Evolutionary conservation across 2,888 invertebrate genomes (phyloP).

Genomic region (Hybos culiciformis): DNA sequence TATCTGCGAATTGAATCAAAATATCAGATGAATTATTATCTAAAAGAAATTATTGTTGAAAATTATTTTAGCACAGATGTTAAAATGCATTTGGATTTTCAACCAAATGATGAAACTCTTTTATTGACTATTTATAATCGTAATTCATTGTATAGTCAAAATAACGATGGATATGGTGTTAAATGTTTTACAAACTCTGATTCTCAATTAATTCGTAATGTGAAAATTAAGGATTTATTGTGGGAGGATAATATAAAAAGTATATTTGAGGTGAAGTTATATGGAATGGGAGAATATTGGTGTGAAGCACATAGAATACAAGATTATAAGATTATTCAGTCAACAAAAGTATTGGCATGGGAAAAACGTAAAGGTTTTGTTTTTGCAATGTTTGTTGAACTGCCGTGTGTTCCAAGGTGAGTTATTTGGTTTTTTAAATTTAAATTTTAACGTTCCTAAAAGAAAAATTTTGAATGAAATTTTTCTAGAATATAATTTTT

Average conservation of each 20-base stretch:
- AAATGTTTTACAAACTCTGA: conserved; percentile 47
- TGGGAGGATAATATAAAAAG: conserved; percentile 24
- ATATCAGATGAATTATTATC: no score
- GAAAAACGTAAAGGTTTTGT: conserved; percentile 23
- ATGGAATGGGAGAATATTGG: conserved; percentile 49
- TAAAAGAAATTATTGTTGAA: neutral
- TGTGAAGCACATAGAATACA: conserved; percentile 43
- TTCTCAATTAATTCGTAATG: conserved; percentile 38
- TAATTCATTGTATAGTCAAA: conserved; percentile 40
- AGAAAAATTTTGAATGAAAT: no score
- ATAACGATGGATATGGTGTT: conserved; percentile 36
- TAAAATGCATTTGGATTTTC: conserved; percentile 13
- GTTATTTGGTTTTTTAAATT: no score
- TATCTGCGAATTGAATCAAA: neutral
- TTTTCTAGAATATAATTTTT: no score
- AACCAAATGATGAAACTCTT: conserved; percentile 23
- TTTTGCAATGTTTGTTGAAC: conserved; percentile 25
- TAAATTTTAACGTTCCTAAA: no score
- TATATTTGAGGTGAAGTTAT: conserved; percentile 40
- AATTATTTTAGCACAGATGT: neutral
- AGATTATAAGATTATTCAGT: conserved; percentile 38
- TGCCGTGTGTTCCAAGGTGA: conserved; percentile 7
- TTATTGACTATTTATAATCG: conserved; percentile 42
- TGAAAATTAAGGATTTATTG: conserved; percentile 34
- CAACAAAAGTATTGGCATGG: conserved; percentile 40